Evolutionary conservation across 1,140 invertebrate genomes (phyloP), one percentile per base, ranked within the genome.

Genomic region (Nymphalis io): DNA sequence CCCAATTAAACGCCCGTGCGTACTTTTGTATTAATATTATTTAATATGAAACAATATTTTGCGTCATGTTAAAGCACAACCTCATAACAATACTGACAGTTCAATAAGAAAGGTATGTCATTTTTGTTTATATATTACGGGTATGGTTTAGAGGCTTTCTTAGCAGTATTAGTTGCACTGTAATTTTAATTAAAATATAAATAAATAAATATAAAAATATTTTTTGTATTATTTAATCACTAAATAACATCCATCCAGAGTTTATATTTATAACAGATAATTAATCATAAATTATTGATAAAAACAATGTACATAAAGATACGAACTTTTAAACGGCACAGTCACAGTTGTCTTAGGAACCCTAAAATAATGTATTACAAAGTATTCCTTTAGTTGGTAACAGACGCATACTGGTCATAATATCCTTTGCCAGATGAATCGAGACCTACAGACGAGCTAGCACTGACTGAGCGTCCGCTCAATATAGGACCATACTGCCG

Each of bases 381-480:
- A 55, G 4, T 27, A 55, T 20, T 3, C 16, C 10, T 23, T 81
- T 74, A 83, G n/a, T 79, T 72, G 12, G 57, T 42, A 48, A 82
- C 78, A 0, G 84, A 83, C 8, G 82, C 60, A 10, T 68, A 71
- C 60, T 84, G 82, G 65, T 83, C 80, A 44, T 86, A 87, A 53
- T 81, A 85, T 15, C 83, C 84, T 5, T 62, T 64, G 20, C 83
- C 83, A 0, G 68, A 51, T 16, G 75, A 73, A 59, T 86, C 82
- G 12, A 89, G 11, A n/a, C 78, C 74, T 0, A 86, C 79, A 0
- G 82, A 83, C 2, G 84, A 78, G 40, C 78, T 78, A 10, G 83
- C 80, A 20, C 40, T 75, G 1, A 87, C 74, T 1, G 82, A 79
- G 5, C 70, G 72, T 0, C 74, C 76, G n/a, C 67, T 72, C 21